Base-by-base conservation (phyloP, 2,797 vertebrate genomes). In the Lophura swinhoii region DNA sequence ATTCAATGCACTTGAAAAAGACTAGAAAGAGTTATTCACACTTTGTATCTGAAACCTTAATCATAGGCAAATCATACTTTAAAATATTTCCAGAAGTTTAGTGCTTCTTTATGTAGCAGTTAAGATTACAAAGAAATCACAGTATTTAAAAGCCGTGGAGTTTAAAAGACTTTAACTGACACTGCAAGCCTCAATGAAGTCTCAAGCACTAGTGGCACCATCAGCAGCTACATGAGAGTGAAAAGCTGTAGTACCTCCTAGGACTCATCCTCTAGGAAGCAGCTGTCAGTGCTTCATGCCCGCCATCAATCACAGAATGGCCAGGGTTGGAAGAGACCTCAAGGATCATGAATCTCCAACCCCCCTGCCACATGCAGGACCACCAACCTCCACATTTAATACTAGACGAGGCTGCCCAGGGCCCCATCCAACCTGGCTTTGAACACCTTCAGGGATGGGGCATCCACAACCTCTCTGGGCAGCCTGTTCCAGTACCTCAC, bases 51-150 rank as follows among this genome's bases (percentile, higher is more conserved):
- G 79, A 51, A 91, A 71, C 14, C 69, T 83, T 56, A 28, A 84
- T 63, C 60, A 75, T 28, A 85, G 0, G 2, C 10, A 44, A 2
- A 12, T 22, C 43, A 66, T 13, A 26, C 70, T 91, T 68, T 67
- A 55, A 93, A 89, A 70, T 12, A 48, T 58, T 95, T 91, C 69
- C 73, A 87, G 33, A 67, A 71, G 59, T 66, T 73, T 60, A 74
- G 59, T n/a, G 16, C 49, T 79, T 91, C 79, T 91, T 75, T 37
- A 75, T 6, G 35, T 5, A 66, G 75, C 55, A 72, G 41, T 23
- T 87, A 67, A 71, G 39, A 69, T 12, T 88, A 58, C 75, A 17
- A 1, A 0, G 1, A 46, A 85, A 87, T 62, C 72, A 56, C 48
- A 60, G 29, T 33, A 81, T 3, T 72, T 0, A 84, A 63, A 82